A percentile compares a stretch with the other conserved stretches of the same genome.
These are phyloP conservation scores for Scaptomyza parva DNA, from an alignment of 2,888 invertebrate genomes.

Conservation along the genomic window DNA sequence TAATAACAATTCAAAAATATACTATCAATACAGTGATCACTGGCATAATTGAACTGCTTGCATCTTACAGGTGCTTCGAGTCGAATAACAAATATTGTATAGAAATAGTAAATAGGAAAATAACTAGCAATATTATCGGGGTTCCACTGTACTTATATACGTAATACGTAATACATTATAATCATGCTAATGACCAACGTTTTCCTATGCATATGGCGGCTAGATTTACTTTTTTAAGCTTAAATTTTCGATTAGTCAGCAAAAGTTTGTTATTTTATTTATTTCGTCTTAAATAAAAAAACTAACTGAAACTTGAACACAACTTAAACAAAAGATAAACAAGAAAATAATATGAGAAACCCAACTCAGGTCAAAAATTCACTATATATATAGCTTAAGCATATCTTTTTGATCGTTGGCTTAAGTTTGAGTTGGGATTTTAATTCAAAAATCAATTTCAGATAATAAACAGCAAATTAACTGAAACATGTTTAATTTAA, in stretches of 20 bases:
- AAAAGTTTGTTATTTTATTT: slow-evolving; percentile 1
- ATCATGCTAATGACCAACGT: slow-evolving; percentile 13
- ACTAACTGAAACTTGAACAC: slow-evolving; percentile 1
- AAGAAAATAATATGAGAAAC: background rate
- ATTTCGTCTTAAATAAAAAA: slow-evolving; percentile 5
- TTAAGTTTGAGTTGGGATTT: slow-evolving; percentile 11
- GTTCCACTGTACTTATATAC: slow-evolving; percentile 4
- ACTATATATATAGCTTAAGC: slow-evolving; percentile 14
- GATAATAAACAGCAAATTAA: no score
- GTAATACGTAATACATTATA: slow-evolving; percentile 13
- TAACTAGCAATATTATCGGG: background rate
- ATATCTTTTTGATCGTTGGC: slow-evolving; percentile 25
- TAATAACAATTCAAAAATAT: slow-evolving; percentile 4
- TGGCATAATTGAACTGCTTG: background rate
- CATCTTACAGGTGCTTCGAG: background rate
- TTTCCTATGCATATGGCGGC: slow-evolving; percentile 2
- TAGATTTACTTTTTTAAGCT: background rate
- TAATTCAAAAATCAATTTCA: slow-evolving; percentile 13
- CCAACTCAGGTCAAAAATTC: slow-evolving; percentile 2
- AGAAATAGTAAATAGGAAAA: background rate
- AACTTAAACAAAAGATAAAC: slow-evolving; percentile 9
- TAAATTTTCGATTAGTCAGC: slow-evolving; percentile 68
- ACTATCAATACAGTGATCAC: background rate
- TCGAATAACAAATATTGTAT: background rate
- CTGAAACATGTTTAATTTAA: no score